Percentiles rank a stretch among this genome's conserved stretches.
Conservation (phyloP, 2,797 vertebrate genomes). For the Bradypus variegatus region DNA sequence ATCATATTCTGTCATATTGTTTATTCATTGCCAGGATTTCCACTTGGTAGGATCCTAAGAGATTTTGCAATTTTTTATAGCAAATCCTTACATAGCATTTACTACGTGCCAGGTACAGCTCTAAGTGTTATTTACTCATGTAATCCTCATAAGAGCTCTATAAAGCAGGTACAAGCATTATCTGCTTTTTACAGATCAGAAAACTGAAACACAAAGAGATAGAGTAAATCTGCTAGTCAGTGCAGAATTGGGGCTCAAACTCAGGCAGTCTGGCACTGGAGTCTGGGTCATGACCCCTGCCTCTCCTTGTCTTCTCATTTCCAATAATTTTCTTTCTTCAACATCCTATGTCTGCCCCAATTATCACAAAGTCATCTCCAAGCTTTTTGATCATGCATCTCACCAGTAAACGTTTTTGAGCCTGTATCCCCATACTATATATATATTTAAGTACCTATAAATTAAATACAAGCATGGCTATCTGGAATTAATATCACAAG, state of each 20-base stretch:
- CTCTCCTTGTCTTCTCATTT: not conserved
- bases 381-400: not conserved
- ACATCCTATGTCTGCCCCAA: not conserved
- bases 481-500: not conserved
- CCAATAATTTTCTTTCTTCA: not conserved
- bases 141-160: not conserved
- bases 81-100: not conserved
- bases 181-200: not conserved
- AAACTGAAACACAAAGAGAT: not conserved
- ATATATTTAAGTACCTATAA: not conserved
- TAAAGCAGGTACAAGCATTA: not conserved
- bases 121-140: not conserved
- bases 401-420: not conserved
- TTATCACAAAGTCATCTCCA: not conserved
- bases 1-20: not conserved
- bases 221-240: not conserved
- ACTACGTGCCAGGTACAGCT: not conserved
- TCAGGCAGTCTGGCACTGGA: not conserved
- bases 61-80: not conserved
- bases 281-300: not conserved
- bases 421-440: not conserved
- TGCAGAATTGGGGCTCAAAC: not conserved
- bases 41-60: not conserved
- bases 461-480: not conserved
- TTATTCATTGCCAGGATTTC: slow-evolving; percentile 22